A percentile compares a stretch with the other conserved stretches of the same genome.
Conservation (phyloP, 2,113 vertebrate genomes). For the Callopanchax toddi region DNA sequence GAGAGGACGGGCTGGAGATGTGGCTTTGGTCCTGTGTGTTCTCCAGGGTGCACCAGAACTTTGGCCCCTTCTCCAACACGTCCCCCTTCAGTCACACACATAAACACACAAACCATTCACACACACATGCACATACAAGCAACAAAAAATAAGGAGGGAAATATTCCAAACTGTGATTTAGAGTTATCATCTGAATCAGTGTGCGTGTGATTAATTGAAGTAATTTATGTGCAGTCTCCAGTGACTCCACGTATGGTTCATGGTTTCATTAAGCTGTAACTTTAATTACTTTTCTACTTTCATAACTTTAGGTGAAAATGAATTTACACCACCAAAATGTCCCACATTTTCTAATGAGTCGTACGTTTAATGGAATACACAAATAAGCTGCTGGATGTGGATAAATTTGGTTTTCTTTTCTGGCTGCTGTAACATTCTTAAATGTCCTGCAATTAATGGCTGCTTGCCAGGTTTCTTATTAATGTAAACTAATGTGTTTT, state of each 20-base stretch:
- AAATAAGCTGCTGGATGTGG: constrained; percentile 52
- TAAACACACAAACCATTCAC: constrained; percentile 1
- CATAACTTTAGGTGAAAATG: constrained; percentile 68
- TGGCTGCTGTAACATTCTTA: constrained; percentile 6
- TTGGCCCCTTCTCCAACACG: constrained; percentile 45
- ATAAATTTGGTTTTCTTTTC: constrained; percentile 14
- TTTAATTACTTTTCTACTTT: constrained; percentile 75
- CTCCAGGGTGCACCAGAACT: constrained; percentile 54
- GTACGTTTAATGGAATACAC: constrained; percentile 62
- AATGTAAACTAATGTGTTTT: background rate
- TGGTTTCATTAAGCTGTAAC: constrained; percentile 74
- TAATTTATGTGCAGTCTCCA: constrained; percentile 72
- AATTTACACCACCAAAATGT: constrained; percentile 55
- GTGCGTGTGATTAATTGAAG: constrained; percentile 78
- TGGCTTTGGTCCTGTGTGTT: constrained; percentile 51
- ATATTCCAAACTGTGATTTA: constrained; percentile 53
- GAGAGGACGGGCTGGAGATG: constrained; percentile 38
- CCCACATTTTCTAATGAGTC: constrained; percentile 57
- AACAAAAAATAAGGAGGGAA: constrained; percentile 20
- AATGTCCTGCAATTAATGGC: background rate
- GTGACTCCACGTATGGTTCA: constrained; percentile 71
- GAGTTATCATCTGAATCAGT: constrained; percentile 61
- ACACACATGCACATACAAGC: background rate
- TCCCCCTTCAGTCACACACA: constrained; percentile 23
- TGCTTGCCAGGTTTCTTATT: background rate